Evolutionary conservation across 2,113 vertebrate genomes (phyloP).

Genomic region (Eulacestoma nigropectus): DNA sequence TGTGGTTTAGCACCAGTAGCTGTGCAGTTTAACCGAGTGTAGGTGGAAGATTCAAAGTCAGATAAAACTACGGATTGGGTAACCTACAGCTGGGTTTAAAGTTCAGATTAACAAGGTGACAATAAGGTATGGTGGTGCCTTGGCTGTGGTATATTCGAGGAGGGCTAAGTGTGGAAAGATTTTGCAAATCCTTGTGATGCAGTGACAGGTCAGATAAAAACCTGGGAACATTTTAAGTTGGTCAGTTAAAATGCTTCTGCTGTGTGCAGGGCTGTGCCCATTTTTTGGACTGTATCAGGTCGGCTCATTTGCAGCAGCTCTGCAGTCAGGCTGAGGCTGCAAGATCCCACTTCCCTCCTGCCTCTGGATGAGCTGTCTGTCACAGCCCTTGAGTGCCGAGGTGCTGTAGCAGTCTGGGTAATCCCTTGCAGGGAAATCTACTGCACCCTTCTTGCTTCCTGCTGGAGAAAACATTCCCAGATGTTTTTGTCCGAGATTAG

Average conservation of each 20-base stretch:
- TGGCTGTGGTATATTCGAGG: accelerated
- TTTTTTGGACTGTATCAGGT: background rate
- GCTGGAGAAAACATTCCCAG: background rate
- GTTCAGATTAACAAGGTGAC: background rate
- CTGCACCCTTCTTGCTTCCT: background rate
- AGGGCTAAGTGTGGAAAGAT: background rate
- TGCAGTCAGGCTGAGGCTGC: background rate
- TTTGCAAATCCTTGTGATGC: background rate
- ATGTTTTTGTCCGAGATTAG: background rate
- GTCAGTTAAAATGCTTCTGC: background rate
- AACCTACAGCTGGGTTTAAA: background rate
- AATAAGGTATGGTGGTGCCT: accelerated
- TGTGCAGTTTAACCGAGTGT: background rate
- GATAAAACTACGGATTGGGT: background rate
- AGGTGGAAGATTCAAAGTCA: background rate
- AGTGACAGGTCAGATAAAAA: background rate
- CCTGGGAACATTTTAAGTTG: background rate
- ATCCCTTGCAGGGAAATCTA: background rate
- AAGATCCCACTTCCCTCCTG: background rate
- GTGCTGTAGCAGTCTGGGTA: background rate
- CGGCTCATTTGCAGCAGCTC: background rate
- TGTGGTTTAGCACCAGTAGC: background rate
- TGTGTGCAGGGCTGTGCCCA: background rate
- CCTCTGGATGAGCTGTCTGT: background rate
- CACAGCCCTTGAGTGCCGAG: background rate